Conservation (phyloP, 2,113 vertebrate genomes). For the Larimichthys polyactis region DNA sequence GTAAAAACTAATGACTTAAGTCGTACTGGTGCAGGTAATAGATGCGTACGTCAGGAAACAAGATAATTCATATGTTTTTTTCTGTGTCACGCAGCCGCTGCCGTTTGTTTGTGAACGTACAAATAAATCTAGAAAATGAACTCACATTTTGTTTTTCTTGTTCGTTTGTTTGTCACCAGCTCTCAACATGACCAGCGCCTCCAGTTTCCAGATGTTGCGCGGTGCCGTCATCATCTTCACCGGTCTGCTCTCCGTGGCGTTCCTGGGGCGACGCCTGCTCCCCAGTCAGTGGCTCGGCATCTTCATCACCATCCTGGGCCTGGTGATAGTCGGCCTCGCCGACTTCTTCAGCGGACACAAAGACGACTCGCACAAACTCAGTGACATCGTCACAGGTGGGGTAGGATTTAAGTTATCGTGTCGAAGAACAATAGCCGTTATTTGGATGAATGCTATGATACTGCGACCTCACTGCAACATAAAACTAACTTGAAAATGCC, state of each 20-base stretch:
- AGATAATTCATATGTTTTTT: background rate
- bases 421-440: too few species aligned
- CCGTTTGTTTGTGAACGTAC: background rate
- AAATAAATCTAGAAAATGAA: background rate
- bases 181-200: conserved; percentile 95
- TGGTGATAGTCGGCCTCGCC: conserved; percentile 91
- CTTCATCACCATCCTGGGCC: conserved; percentile 90
- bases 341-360: conserved; percentile 84
- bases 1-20: conserved; percentile 1
- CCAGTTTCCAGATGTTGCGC: conserved; percentile 97
- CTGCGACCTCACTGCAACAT: background rate
- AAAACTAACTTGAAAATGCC: background rate
- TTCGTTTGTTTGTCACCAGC: conserved; percentile 76
- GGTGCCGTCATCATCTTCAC: conserved; percentile 96
- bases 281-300: conserved; percentile 93
- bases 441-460: background rate
- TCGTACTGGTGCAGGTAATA: background rate
- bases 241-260: conserved; percentile 92
- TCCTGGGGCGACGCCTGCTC: conserved; percentile 87
- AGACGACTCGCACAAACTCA: conserved; percentile 84
- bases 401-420: background rate
- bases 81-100: background rate
- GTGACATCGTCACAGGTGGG: conserved; percentile 91
- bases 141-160: background rate
- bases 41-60: background rate